These are phyloP conservation scores for Crioceris asparagi DNA, from an alignment of 2,888 invertebrate genomes.

Conservation along the genomic window DNA sequence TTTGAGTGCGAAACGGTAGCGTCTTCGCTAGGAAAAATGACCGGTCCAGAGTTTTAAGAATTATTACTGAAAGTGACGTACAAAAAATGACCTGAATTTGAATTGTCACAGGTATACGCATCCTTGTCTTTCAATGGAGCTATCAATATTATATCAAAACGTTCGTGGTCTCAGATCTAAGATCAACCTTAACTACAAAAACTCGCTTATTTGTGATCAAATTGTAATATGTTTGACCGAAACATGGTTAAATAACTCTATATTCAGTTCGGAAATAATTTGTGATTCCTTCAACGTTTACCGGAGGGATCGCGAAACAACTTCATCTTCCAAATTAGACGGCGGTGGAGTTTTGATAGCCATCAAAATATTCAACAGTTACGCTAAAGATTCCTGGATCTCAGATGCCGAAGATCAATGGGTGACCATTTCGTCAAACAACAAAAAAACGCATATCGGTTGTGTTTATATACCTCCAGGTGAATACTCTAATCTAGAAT, in stretches of 20 bases:
- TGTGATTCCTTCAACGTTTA: slow-evolving; percentile 6
- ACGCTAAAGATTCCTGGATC: slow-evolving; percentile 3
- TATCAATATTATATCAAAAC: too few species aligned
- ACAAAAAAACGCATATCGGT: slow-evolving; percentile 3
- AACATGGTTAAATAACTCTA: slow-evolving; percentile 6
- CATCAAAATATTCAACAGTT: slow-evolving; percentile 2
- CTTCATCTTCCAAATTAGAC: slow-evolving; percentile 4
- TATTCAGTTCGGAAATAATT: slow-evolving; percentile 7
- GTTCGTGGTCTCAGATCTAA: too few species aligned
- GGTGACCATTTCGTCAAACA: slow-evolving; percentile 5
- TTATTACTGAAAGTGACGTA: too few species aligned
- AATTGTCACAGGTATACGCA: too few species aligned
- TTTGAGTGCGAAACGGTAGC: too few species aligned
- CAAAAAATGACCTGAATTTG: slow-evolving; percentile 5
- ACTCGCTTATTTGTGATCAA: slow-evolving; percentile 3
- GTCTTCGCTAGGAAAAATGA: too few species aligned
- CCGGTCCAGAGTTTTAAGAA: too few species aligned
- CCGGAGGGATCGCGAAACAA: slow-evolving; percentile 6
- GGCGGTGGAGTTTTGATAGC: slow-evolving; percentile 1
- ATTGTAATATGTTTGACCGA: slow-evolving; percentile 6
- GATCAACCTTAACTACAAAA: slow-evolving; percentile 2
- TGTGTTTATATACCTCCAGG: slow-evolving; percentile 5
- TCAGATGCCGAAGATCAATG: slow-evolving; percentile 17
- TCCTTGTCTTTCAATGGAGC: too few species aligned
- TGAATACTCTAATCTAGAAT: slow-evolving; percentile 4